Evolutionary conservation across 2,888 invertebrate genomes (phyloP), one percentile per base, ranked within the genome.

Genomic region (Temnothorax rugatulus): DNA sequence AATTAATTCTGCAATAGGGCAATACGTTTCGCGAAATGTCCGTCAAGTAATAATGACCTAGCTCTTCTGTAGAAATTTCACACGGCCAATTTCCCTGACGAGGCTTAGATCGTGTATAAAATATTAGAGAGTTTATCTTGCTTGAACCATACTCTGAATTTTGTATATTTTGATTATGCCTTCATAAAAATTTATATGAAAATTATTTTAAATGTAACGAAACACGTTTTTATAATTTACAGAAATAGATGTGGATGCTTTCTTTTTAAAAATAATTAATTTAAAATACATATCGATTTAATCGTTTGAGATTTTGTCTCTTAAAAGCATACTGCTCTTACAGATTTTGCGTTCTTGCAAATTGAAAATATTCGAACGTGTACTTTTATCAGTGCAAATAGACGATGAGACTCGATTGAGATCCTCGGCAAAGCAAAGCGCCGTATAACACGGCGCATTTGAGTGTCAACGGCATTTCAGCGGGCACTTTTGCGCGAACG

Each of bases 401-500:
- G 44, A 79, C 47, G 59, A 11, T 18, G 18, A 18, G 47, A 34
- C 21, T 59, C 57, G 21, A 79, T 79, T 66, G 21, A 57, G 77
- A 57, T 8, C 5, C 44, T 57, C 47, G n/a, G 15, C 18, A 54
- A 71, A 54, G 71, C 79, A 47, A 79, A 71, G 59, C 57, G 34
- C 21, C 57, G 21, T 71, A 79, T 71, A 79, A 79, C 71, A 59
- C 38, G 47, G 21, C 47, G 50, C 73, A 52, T 38, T 47, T 41
- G 47, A 71, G 47, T 59, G 47, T 73, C 79, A 50, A 13, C 59
- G 79, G 69, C 47, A 38, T 81, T 71, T 81, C 79, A 79, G 21
- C 38, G 71, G 4, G 47, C 79, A 73, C 73, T 81, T 81, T 81
- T 81, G 79, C 59, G 25, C 73, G 59, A 59, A 21, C 47, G 34